Percentiles rank a stretch among this genome's conserved stretches.
These are phyloP conservation scores for Chascanopsetta lugubris DNA, from an alignment of 2,113 vertebrate genomes.

Conservation along the genomic window DNA sequence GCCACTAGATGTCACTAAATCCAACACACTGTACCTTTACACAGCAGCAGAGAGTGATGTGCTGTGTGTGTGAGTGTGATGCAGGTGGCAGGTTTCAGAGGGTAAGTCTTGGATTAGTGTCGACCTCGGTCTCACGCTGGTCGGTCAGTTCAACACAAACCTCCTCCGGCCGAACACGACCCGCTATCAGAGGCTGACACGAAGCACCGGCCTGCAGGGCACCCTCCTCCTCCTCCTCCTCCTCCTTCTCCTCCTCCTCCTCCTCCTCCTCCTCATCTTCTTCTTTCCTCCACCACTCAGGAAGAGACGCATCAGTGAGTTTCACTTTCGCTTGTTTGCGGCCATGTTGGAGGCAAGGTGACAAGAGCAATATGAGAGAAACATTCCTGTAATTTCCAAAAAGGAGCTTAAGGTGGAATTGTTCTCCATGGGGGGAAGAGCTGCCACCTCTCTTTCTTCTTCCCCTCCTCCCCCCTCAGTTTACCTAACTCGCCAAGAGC, in stretches of 20 bases:
- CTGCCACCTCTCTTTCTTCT: conserved; percentile 46
- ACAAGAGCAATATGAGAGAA: conserved; percentile 72
- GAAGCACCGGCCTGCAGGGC: conserved; percentile 49
- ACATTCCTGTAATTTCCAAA: conserved; percentile 71
- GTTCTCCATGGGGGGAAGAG: conserved; percentile 44
- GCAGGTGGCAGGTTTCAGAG: background rate
- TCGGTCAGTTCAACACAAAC: conserved; percentile 30
- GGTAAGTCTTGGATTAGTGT: background rate
- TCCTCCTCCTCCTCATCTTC: conserved; percentile 38
- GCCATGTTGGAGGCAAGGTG: conserved; percentile 78
- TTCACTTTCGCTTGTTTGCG: conserved; percentile 63
- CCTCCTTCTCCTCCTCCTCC: conserved; percentile 32
- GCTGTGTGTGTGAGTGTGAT: background rate
- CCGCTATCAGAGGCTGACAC: conserved; percentile 57
- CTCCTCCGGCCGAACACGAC: conserved; percentile 52
- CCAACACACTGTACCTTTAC: no score
- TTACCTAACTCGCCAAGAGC: conserved; percentile 47
- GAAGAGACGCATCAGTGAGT: conserved; percentile 61
- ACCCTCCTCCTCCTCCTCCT: conserved; percentile 30
- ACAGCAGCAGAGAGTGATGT: background rate
- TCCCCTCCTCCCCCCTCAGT: conserved; percentile 24
- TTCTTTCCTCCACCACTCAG: conserved; percentile 31
- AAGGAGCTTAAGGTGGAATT: conserved; percentile 75
- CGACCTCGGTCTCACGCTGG: background rate
- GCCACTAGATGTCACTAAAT: no score